Conservation (phyloP, 2,888 invertebrate species). For the Petrophora chlorosata region DNA sequence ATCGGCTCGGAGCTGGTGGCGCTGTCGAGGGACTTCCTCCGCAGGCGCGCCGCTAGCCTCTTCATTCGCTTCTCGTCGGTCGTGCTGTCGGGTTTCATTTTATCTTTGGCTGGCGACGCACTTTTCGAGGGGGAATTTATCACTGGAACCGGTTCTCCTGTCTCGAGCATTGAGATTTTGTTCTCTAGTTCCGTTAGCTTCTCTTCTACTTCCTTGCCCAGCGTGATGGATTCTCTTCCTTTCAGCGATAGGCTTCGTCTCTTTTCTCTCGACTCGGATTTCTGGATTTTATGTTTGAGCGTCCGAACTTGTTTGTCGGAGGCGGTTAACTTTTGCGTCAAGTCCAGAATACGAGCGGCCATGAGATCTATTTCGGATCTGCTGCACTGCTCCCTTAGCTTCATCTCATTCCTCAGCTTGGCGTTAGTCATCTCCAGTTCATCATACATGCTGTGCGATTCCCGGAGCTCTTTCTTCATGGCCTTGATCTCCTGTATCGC, state of each 20-base stretch:
- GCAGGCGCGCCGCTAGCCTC: conserved; percentile 81
- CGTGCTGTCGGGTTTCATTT: conserved; percentile 72
- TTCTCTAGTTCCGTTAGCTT: conserved; percentile 92
- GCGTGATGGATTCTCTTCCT: conserved; percentile 90
- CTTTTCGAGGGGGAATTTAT: conserved; percentile 81
- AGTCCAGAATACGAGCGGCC: conserved; percentile 92
- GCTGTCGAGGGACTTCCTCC: conserved; percentile 91
- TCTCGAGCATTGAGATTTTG: conserved; percentile 88
- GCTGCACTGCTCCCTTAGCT: conserved; percentile 85
- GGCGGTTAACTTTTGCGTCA: conserved; percentile 90
- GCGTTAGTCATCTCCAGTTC: conserved; percentile 91
- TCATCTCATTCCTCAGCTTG: conserved; percentile 89
- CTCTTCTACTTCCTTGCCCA: conserved; percentile 93
- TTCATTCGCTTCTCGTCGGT: conserved; percentile 79
- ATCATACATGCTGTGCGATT: conserved; percentile 91
- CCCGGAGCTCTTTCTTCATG: conserved; percentile 91
- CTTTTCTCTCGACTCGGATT: conserved; percentile 90
- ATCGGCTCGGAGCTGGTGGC: conserved; percentile 91
- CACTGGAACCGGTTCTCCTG: conserved; percentile 69
- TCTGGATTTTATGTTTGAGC: conserved; percentile 90
- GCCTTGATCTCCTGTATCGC: conserved; percentile 92
- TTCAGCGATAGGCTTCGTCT: conserved; percentile 92
- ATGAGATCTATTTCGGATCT: conserved; percentile 90
- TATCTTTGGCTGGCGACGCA: conserved; percentile 81
- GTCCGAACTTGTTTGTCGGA: conserved; percentile 92